phyloP scores from a whole-genome alignment of 2,797 vertebrate species.

The Rhinogobio ventralis region DNA sequence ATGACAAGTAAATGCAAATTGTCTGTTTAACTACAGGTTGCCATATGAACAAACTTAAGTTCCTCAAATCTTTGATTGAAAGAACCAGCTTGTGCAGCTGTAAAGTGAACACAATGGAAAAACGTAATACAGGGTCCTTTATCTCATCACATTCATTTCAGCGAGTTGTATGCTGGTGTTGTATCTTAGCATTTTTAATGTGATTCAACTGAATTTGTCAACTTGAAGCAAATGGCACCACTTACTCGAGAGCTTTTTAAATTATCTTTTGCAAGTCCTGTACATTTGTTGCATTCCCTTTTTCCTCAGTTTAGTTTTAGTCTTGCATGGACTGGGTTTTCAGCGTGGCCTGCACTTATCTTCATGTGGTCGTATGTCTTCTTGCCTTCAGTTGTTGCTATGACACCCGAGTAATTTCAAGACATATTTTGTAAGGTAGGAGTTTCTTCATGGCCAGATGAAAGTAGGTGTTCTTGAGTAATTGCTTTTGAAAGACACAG shows the following conservation, averaged over 20 bases:
- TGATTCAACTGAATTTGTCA: not conserved
- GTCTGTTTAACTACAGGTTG: not conserved
- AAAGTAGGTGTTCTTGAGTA: slow-evolving; percentile 46
- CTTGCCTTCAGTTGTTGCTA: slow-evolving; percentile 43
- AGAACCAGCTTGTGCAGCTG: not conserved
- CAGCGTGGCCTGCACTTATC: slow-evolving; percentile 38
- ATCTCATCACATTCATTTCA: not conserved
- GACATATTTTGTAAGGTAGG: slow-evolving; percentile 26
- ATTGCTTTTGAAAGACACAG: slow-evolving; percentile 49
- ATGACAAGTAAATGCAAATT: not conserved
- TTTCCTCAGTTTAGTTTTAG: not conserved
- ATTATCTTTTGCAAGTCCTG: not conserved
- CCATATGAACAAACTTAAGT: not conserved
- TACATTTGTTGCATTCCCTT: not conserved
- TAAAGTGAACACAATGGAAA: slow-evolving; percentile 19
- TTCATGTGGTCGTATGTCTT: slow-evolving; percentile 30
- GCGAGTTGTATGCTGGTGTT: not conserved
- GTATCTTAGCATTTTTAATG: not conserved
- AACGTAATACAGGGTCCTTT: not conserved
- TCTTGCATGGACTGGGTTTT: slow-evolving; percentile 1
- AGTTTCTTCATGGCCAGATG: slow-evolving; percentile 40
- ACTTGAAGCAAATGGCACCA: slow-evolving; percentile 1
- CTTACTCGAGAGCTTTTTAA: slow-evolving; percentile 8
- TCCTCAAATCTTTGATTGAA: not conserved
- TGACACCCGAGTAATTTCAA: slow-evolving; percentile 36